Evolutionary conservation across 2,797 vertebrate species (phyloP), one percentile per base, ranked within the genome.

Genomic region (Lithobates pipiens): DNA sequence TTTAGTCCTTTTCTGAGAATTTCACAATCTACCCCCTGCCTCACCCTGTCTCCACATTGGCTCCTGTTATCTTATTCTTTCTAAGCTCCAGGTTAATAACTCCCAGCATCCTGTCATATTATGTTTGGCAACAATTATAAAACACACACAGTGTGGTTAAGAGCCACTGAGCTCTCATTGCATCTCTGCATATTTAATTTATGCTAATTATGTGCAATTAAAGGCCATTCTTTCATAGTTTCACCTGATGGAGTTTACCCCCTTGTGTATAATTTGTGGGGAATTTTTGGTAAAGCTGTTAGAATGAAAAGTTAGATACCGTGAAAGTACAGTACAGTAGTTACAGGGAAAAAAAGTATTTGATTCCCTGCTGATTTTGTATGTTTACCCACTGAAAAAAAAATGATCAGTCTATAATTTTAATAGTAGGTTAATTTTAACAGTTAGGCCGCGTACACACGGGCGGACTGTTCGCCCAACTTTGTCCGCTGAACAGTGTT

Each of bases 151-250:
- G 46, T 10, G 50, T 77, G 32, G 78, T 72, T 63, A 77, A n/a
- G 46, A 70, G 65, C 72, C 29, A 39, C 68, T 21, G 1, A 68
- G 84, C 50, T 70, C 65, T 32, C 25, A 15, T 21, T 32, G 46
- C 29, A 23, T 27, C 27, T 76, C 10, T 67, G 36, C 27, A 77
- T 82, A 72, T 77, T 71, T 77, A 32, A 86, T 86, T 82, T 77
- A 77, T 77, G n/a, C 36, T 63, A 68, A 86, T 77, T 82, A 21
- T 23, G 29, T 72, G 63, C 9, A 63, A 44, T 72, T 72, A 81
- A 71, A 71, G 11, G 50, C 39, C 65, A 32, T 77, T 86, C n/a
- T 73, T 77, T 2, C 15, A 9, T n/a, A 29, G 67, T 6, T 13
- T n/a, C 39, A 76, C 65, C 63, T 81, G 44, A 81, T 76, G 36